Evolutionary conservation across 2,797 vertebrate genomes (phyloP).

Genomic region (Pelobates cultripes): DNA sequence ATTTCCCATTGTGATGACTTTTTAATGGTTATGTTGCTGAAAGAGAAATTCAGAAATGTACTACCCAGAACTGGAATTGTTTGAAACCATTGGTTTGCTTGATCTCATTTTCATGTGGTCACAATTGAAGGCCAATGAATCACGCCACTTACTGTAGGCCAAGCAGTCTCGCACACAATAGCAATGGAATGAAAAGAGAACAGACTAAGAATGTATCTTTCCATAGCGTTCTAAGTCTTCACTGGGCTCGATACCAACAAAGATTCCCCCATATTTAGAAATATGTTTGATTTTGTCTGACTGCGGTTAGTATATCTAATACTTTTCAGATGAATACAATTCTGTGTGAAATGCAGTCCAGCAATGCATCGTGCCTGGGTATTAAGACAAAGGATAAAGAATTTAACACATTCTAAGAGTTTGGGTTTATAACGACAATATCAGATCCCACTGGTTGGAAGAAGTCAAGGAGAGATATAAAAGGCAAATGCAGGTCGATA

Average conservation of each 20-base stretch:
- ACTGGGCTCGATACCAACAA: constrained; percentile 28
- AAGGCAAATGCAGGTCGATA: too few species aligned
- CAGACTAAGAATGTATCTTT: constrained; percentile 14
- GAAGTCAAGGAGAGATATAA: too few species aligned
- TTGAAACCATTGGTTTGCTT: constrained; percentile 32
- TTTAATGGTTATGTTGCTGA: constrained; percentile 14
- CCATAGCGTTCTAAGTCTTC: constrained; percentile 31
- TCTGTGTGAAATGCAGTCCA: neutral
- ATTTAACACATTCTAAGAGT: neutral
- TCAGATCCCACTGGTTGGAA: too few species aligned
- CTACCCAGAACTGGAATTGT: constrained; percentile 27
- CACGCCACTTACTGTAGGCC: constrained; percentile 20
- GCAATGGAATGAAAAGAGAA: constrained; percentile 28
- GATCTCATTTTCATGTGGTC: constrained; percentile 45
- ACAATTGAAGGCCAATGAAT: constrained; percentile 37
- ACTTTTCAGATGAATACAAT: constrained; percentile 34
- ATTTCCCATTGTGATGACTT: constrained; percentile 7
- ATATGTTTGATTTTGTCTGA: constrained; percentile 26
- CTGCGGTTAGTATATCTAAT: constrained; percentile 44
- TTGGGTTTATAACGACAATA: neutral
- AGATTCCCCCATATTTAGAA: constrained; percentile 31
- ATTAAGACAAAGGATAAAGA: constrained; percentile 1
- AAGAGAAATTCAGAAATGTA: constrained; percentile 11
- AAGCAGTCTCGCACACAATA: constrained; percentile 30
- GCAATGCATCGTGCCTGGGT: neutral